Conservation (phyloP, 1,140 invertebrate species). For the Andricus grossulariae region DNA sequence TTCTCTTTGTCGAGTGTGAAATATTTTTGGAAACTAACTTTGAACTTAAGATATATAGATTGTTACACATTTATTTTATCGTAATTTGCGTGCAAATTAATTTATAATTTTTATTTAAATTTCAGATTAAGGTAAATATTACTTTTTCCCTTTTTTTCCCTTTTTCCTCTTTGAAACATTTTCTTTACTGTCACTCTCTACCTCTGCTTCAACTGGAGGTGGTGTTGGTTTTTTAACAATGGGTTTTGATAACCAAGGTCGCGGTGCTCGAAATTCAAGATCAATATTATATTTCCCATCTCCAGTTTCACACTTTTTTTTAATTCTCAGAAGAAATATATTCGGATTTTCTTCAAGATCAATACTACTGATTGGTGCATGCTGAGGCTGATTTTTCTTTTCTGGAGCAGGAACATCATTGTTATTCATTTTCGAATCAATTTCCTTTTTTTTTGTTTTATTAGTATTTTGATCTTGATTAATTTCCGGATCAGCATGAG, state of each 20-base stretch:
- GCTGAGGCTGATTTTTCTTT: background rate
- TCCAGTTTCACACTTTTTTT: slow-evolving; percentile 48
- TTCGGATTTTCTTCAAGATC: slow-evolving; percentile 67
- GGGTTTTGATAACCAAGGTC: slow-evolving; percentile 58
- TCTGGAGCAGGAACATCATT: background rate
- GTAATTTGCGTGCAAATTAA: background rate
- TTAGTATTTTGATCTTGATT: background rate
- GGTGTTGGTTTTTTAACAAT: background rate
- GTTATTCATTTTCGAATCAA: slow-evolving; percentile 15
- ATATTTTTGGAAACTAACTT: too few species aligned
- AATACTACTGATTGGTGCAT: slow-evolving; percentile 18
- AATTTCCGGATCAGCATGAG: slow-evolving; percentile 44
- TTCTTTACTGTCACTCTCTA: background rate
- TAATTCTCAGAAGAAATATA: slow-evolving; percentile 66
- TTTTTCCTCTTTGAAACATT: slow-evolving; percentile 6
- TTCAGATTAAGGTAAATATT: slow-evolving; percentile 38
- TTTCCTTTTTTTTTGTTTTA: slow-evolving; percentile 30
- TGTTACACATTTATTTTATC: too few species aligned
- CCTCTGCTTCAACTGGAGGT: background rate
- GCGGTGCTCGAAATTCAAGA: slow-evolving; percentile 64
- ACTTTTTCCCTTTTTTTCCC: slow-evolving; percentile 36
- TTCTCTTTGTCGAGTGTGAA: too few species aligned
- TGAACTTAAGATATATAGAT: too few species aligned
- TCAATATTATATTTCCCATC: slow-evolving; percentile 62
- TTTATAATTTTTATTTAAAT: slow-evolving; percentile 19